phyloP scores from a whole-genome alignment of 1,140 invertebrate species.

The Metaphire vulgaris region DNA sequence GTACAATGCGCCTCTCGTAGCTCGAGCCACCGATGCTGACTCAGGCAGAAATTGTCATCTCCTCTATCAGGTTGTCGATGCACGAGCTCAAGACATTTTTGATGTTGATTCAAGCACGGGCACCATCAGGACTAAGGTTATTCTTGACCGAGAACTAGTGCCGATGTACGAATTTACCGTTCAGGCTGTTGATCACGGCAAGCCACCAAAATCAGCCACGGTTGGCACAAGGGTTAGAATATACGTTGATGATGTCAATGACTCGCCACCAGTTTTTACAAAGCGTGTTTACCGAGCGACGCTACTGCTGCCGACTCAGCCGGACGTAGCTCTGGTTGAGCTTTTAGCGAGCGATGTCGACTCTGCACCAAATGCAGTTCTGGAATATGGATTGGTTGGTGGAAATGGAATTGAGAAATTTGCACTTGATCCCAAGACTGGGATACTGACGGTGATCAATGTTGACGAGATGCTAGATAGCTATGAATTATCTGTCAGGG shows the following conservation, averaged over 20 bases:
- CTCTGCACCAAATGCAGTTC: conserved; percentile 32
- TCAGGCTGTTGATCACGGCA: conserved; percentile 66
- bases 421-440: conserved; percentile 37
- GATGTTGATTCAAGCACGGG: conserved; percentile 79
- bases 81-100: conserved; percentile 65
- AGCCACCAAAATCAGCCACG: conserved; percentile 1
- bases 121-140: conserved; percentile 68
- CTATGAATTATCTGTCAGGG: conserved; percentile 52
- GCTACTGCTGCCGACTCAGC: conserved; percentile 63
- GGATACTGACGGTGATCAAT: conserved; percentile 38
- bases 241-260: conserved; percentile 75
- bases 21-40: conserved; percentile 68
- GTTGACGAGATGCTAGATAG: conserved; percentile 43
- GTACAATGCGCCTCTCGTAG: conserved; percentile 60
- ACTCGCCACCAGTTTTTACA: conserved; percentile 71
- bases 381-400: conserved; percentile 68
- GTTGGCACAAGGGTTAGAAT: conserved; percentile 56
- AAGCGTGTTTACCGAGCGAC: conserved; percentile 66
- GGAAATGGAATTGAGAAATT: conserved; percentile 62
- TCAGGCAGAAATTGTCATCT: conserved; percentile 75
- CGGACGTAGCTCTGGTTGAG: conserved; percentile 38
- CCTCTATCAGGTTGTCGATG: conserved; percentile 76
- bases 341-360: conserved; percentile 44
- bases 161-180: conserved; percentile 70
- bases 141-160: conserved; percentile 73